These are phyloP conservation scores for Philaenus spumarius DNA, from an alignment of 1,140 invertebrate species.

Conservation along the genomic window DNA sequence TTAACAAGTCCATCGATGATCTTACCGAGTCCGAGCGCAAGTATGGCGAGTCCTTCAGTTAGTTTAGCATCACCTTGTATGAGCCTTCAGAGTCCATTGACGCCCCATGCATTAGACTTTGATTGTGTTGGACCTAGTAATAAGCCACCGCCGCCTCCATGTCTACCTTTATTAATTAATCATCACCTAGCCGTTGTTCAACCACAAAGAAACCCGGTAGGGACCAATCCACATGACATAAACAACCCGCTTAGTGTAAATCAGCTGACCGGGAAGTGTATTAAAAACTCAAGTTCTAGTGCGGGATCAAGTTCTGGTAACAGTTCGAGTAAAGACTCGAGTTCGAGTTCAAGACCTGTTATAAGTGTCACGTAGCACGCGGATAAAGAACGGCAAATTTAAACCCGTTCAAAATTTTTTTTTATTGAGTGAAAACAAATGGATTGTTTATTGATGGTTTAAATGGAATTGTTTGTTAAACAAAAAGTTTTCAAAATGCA, in stretches of 20 bases:
- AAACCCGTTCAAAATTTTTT: no score
- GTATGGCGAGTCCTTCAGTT: conserved; percentile 58
- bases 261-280: conserved; percentile 69
- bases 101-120: conserved; percentile 40
- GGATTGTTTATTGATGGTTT: no score
- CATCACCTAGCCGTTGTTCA: conserved; percentile 31
- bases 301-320: conserved; percentile 4
- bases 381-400: conserved; percentile 22
- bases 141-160: conserved; percentile 31
- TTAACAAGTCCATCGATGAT: conserved; percentile 66
- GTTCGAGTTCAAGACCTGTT: conserved; percentile 26
- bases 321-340: conserved; percentile 21
- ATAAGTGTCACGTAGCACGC: conserved; percentile 33
- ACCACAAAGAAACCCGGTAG: conserved; percentile 66
- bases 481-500: no score
- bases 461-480: no score
- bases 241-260: conserved; percentile 88
- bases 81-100: conserved; percentile 46
- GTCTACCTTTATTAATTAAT: conserved; percentile 27
- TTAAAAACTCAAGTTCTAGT: conserved; percentile 40
- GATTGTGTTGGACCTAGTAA: conserved; percentile 38
- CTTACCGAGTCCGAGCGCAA: conserved; percentile 55
- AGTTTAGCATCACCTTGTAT: conserved; percentile 50
- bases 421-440: no score
- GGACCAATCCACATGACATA: conserved; percentile 81